Percentiles rank a stretch among this genome's conserved stretches.
These are phyloP conservation scores for Dromiciops gliroides DNA, from an alignment of 2,113 vertebrate species.

Conservation along the genomic window DNA sequence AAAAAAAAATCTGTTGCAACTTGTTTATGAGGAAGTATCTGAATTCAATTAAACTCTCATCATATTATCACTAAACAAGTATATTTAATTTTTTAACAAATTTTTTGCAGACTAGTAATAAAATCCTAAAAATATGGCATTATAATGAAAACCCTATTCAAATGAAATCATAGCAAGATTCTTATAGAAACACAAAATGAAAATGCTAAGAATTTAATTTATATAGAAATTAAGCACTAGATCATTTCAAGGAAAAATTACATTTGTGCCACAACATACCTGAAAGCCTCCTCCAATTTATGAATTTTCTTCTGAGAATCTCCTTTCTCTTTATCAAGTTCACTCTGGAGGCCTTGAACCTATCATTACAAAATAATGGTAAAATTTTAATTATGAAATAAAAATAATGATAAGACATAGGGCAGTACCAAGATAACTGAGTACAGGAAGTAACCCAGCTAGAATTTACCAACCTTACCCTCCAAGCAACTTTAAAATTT, in stretches of 20 bases:
- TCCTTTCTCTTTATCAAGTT: constrained; percentile 82
- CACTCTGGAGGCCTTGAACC: constrained; percentile 80
- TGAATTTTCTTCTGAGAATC: constrained; percentile 79
- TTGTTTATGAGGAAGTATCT: constrained; percentile 39
- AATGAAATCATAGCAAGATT: constrained; percentile 9
- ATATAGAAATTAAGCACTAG: background rate
- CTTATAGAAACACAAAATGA: constrained; percentile 7
- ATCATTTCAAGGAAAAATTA: constrained; percentile 14
- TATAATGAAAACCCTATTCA: constrained; percentile 17
- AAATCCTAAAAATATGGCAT: constrained; percentile 45
- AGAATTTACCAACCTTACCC: background rate
- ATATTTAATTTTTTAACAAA: constrained; percentile 23
- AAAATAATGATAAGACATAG: background rate
- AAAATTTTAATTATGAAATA: constrained; percentile 19
- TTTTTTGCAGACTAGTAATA: constrained; percentile 39
- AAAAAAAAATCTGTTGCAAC: constrained; percentile 31
- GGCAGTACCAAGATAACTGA: background rate
- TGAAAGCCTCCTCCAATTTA: constrained; percentile 81
- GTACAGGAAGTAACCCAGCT: background rate
- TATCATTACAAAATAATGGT: constrained; percentile 60
- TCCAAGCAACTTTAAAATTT: background rate
- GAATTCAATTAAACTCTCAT: constrained; percentile 47
- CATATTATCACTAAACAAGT: constrained; percentile 55
- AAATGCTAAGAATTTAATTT: constrained; percentile 13
- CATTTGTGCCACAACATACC: constrained; percentile 78